Percentiles rank a stretch among this genome's conserved stretches.
Evolutionary conservation across 2,113 vertebrate species (phyloP).

Genomic region (Butorides virescens): DNA sequence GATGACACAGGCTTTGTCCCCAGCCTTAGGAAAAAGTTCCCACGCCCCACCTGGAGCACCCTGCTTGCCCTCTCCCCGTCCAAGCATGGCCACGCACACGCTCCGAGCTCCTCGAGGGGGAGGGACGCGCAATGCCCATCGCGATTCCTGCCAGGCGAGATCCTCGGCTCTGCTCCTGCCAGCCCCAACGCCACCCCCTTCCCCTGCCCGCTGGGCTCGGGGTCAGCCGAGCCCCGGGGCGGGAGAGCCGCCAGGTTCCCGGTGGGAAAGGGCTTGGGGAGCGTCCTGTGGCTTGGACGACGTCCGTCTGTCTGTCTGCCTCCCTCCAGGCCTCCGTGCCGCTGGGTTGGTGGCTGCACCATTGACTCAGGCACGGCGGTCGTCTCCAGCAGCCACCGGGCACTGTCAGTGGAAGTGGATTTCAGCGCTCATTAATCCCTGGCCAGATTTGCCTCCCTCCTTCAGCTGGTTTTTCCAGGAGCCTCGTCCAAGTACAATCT

Average conservation of each 20-base stretch:
- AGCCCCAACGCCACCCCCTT: background rate
- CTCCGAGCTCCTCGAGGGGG: background rate
- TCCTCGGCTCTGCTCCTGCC: background rate
- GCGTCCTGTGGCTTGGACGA: background rate
- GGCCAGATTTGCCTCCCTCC: background rate
- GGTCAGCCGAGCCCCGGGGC: background rate
- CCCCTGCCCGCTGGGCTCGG: background rate
- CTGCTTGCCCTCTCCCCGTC: background rate
- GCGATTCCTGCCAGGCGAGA: background rate
- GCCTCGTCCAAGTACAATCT: constrained; percentile 11
- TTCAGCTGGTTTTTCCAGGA: constrained; percentile 49
- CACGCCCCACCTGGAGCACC: rapidly evolving
- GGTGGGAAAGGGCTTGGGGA: background rate
- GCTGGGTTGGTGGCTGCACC: background rate
- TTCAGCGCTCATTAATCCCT: constrained; percentile 25
- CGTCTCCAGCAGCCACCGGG: background rate
- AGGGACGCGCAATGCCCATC: background rate
- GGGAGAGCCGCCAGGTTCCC: background rate
- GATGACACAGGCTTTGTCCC: background rate
- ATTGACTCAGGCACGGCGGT: background rate
- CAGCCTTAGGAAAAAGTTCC: background rate
- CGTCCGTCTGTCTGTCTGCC: background rate
- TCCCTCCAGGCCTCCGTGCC: background rate
- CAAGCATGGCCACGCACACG: rapidly evolving
- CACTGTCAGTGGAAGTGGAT: constrained; percentile 13